Evolutionary conservation across 2,113 vertebrate genomes (phyloP), one percentile per base, ranked within the genome.

Genomic region (Corythaeola cristata): DNA sequence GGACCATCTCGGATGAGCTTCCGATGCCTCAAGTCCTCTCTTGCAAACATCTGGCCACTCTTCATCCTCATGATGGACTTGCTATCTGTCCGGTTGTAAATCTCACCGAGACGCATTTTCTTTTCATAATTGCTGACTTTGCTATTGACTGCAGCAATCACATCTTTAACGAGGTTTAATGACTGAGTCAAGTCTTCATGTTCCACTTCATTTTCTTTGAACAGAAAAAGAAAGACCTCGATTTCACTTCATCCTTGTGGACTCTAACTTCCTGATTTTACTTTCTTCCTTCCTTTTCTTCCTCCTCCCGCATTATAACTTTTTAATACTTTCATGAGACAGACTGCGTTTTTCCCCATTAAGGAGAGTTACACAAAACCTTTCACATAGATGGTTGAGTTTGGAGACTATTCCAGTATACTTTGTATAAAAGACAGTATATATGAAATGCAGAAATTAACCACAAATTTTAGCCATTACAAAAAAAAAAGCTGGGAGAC

Each of bases 61-160:
- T 99, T 99, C 98, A 99, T 99, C 95, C 99, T 99, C 98, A 99
- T 99, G 98, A 99, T 99, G 73, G 99, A 99, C 97, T 99, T 99
- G 98, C 98, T 99, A 55, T 99, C 99, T 0, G 98, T 99, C 91
- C 99, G 98, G 39, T 68, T 97, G 93, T 99, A 99, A 68, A 99
- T 99, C 68, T 99, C 99, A 78, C 97, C 97, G 18, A 99, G 98
- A 4, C 99, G 98, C 10, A 96, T 98, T 67, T 98, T 99, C 97
- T 99, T 99, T 58, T 99, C 99, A 0, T 99, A 99, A 81, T 99
- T 99, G 78, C 98, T 99, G 85, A 99, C 99, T 93, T 99, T 99
- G 95, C 97, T 98, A n/a, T 99, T 98, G 19, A 99, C 99, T 0
- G 98, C 98, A 6, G 98, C 98, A 26, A 99, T 98, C 81, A 99